Evolutionary conservation across 2,888 invertebrate species (phyloP).

Genomic region (Conus canariensis): DNA sequence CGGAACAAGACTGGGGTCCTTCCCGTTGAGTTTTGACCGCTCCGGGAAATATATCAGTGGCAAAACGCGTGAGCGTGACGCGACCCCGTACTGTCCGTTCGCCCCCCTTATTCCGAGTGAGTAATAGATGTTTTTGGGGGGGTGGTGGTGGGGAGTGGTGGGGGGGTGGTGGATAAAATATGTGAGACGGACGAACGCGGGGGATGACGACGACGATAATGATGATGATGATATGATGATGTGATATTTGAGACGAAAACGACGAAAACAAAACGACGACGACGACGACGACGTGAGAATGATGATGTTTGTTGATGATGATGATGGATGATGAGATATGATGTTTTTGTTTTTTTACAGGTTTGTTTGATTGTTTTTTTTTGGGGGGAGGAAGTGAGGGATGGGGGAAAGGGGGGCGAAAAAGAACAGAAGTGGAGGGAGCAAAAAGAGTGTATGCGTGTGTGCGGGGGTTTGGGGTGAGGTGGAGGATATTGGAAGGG

Average conservation of each 20-base stretch:
- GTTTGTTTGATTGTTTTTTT: too few relatives aligned
- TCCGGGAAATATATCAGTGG: conserved; percentile 56
- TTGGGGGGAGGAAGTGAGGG: background rate
- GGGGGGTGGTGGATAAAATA: too few relatives aligned
- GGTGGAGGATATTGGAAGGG: background rate
- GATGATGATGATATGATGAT: background rate
- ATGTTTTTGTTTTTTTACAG: too few relatives aligned
- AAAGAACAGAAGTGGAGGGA: background rate
- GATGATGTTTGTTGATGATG: too few relatives aligned
- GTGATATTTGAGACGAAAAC: background rate
- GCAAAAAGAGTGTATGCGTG: too few relatives aligned
- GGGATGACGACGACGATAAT: background rate
- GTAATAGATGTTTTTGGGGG: conserved; percentile 38
- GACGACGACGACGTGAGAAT: background rate
- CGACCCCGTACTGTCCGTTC: conserved; percentile 58
- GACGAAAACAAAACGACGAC: background rate
- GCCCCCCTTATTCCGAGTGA: conserved; percentile 63
- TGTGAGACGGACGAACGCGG: too few relatives aligned
- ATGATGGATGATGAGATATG: too few relatives aligned
- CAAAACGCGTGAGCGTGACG: conserved; percentile 60
- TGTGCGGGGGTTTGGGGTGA: background rate
- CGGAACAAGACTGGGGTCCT: conserved; percentile 51
- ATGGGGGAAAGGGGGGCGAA: background rate
- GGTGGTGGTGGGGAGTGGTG: too few relatives aligned
- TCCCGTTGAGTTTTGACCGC: conserved; percentile 50